Percentiles rank a stretch among this genome's conserved stretches.
Evolutionary conservation across 2,888 invertebrate genomes (phyloP).

Genomic region (Drosophila histrio): DNA sequence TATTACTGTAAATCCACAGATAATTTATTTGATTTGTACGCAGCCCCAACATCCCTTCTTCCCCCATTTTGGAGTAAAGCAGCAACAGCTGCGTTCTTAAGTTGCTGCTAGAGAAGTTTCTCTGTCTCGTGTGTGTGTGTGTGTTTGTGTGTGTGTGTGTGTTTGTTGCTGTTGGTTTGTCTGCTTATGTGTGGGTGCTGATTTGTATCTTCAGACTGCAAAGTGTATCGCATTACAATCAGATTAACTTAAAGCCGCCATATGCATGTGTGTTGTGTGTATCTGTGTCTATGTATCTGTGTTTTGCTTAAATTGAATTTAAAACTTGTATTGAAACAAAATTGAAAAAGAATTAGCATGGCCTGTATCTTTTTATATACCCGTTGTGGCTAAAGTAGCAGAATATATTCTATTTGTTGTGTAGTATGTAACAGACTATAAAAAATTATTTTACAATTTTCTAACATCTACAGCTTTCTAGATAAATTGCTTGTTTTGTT

Average conservation of each 20-base stretch:
- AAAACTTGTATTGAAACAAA: constrained; percentile 65
- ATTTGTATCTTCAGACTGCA: constrained; percentile 75
- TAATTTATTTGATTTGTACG: constrained; percentile 78
- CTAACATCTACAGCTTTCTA: too few species aligned
- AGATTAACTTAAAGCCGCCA: constrained; percentile 72
- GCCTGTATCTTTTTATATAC: constrained; percentile 30
- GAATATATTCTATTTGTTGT: too few species aligned
- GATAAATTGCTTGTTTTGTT: too few species aligned
- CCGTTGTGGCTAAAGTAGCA: too few species aligned
- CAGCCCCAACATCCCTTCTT: constrained; percentile 15
- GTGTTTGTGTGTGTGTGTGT: constrained; percentile 19
- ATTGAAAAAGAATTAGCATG: constrained; percentile 69
- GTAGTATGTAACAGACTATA: too few species aligned
- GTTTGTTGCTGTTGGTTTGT: constrained; percentile 71
- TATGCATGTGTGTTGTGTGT: constrained; percentile 1
- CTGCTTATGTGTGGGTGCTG: constrained; percentile 64
- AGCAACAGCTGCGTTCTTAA: constrained; percentile 70
- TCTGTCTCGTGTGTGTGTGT: constrained; percentile 31
- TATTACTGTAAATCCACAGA: constrained; percentile 76
- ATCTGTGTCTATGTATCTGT: constrained; percentile 4
- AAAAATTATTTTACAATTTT: too few species aligned
- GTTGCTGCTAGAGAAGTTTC: constrained; percentile 32
- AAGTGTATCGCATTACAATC: constrained; percentile 77
- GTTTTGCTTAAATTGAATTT: constrained; percentile 66
- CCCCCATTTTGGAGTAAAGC: constrained; percentile 4